Percentiles rank a stretch among this genome's conserved stretches.
phyloP scores from a whole-genome alignment of 2,797 vertebrate species.

The Ctenopoma multispine region DNA sequence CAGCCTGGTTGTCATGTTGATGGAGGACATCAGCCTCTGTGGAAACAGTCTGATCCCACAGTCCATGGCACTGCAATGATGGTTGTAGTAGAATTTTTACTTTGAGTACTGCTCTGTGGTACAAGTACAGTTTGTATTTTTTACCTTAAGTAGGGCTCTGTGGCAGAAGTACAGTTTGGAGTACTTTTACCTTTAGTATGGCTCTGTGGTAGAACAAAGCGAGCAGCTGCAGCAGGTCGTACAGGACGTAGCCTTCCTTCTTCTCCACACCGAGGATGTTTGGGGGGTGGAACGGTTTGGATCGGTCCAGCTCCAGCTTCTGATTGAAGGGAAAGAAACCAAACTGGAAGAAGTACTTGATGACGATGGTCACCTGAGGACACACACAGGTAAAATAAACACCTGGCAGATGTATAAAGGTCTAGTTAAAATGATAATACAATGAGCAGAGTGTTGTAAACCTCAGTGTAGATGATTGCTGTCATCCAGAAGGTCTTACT shows the following conservation, averaged over 20 bases:
- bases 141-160: too few species aligned
- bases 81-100: too few species aligned
- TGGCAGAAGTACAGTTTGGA: too few species aligned
- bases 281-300: conserved; percentile 91
- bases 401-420: not conserved
- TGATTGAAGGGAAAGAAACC: conserved; percentile 97
- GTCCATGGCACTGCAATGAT: conserved; percentile 88
- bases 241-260: conserved; percentile 95
- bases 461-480: conserved; percentile 97
- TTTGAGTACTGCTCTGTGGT: too few species aligned
- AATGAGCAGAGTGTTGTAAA: conserved; percentile 55
- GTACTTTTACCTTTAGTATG: conserved; percentile 22
- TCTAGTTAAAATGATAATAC: not conserved
- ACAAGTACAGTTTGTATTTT: too few species aligned
- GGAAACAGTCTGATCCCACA: conserved; percentile 91
- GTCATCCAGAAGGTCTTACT: conserved; percentile 98
- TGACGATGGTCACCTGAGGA: conserved; percentile 92
- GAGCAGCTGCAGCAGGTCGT: conserved; percentile 93
- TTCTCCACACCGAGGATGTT: conserved; percentile 97
- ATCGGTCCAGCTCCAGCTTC: conserved; percentile 87
- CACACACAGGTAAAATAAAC: conserved; percentile 8
- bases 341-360: conserved; percentile 98
- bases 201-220: conserved; percentile 95
- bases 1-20: conserved; percentile 74
- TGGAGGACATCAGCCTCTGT: conserved; percentile 34